A percentile compares a stretch with the other conserved stretches of the same genome.
These are phyloP conservation scores for Ptychoptera contaminata DNA, from an alignment of 2,888 invertebrate species.

Conservation along the genomic window DNA sequence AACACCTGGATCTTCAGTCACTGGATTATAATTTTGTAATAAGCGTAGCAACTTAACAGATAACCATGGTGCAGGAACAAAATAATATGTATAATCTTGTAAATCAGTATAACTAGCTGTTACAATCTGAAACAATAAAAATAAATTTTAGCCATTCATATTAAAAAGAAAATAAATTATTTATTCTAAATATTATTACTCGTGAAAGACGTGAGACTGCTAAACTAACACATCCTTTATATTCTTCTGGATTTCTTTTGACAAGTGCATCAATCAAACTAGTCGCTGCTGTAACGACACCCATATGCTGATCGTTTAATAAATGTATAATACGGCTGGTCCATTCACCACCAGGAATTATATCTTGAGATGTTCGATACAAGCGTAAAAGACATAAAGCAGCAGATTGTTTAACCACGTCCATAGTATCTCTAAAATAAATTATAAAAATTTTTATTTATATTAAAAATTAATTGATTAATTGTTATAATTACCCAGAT, in stretches of 20 bases:
- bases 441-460: no score
- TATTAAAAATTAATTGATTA: not conserved
- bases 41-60: constrained; percentile 92
- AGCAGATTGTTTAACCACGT: constrained; percentile 98
- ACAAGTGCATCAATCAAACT: constrained; percentile 96
- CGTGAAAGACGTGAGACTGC: constrained; percentile 94
- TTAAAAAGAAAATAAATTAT: not conserved
- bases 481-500: constrained; percentile 51
- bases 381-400: constrained; percentile 89
- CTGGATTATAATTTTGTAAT: constrained; percentile 96
- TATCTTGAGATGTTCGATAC: constrained; percentile 88
- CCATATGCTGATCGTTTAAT: constrained; percentile 97
- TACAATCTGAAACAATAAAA: constrained; percentile 55
- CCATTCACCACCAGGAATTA: constrained; percentile 96
- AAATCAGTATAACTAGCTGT: constrained; percentile 98
- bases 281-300: constrained; percentile 97
- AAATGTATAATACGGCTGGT: constrained; percentile 97
- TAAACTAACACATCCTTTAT: constrained; percentile 95
- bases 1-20: constrained; percentile 91
- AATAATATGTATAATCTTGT: constrained; percentile 99
- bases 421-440: constrained; percentile 79
- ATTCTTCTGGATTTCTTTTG: constrained; percentile 97
- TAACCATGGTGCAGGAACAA: constrained; percentile 99
- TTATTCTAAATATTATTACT: constrained; percentile 33
- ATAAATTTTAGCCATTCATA: not conserved